A percentile compares a stretch with the other conserved stretches of the same genome.
phyloP scores from a whole-genome alignment of 2,888 invertebrate genomes.

The Apodemia hepburni region DNA sequence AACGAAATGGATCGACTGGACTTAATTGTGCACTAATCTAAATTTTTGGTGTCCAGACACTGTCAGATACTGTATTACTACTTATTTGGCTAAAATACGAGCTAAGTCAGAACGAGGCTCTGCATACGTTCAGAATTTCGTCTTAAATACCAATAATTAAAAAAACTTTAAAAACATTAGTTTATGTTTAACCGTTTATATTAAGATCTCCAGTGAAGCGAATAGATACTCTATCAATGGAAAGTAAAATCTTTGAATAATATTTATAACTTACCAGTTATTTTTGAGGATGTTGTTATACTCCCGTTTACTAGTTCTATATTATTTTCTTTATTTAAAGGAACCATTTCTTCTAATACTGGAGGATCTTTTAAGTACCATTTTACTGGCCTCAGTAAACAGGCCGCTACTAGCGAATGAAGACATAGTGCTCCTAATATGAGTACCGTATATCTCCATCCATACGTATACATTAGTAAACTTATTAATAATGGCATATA shows the following conservation, averaged over 20 bases:
- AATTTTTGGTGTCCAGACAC: too few relatives aligned
- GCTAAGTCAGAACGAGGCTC: too few relatives aligned
- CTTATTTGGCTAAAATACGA: too few relatives aligned
- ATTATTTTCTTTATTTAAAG: slow-evolving; percentile 50
- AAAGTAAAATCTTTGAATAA: neutral
- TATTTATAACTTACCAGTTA: slow-evolving; percentile 42
- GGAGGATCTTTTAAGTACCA: slow-evolving; percentile 79
- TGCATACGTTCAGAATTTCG: too few relatives aligned
- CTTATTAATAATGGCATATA: slow-evolving; percentile 82
- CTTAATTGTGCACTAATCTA: too few relatives aligned
- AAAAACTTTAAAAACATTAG: too few relatives aligned
- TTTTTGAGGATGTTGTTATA: slow-evolving; percentile 45
- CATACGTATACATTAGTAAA: slow-evolving; percentile 74
- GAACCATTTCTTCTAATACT: slow-evolving; percentile 50
- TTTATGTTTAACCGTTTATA: too few relatives aligned
- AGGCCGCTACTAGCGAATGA: slow-evolving; percentile 80
- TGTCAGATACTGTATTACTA: too few relatives aligned
- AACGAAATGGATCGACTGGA: too few relatives aligned
- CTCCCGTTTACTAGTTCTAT: slow-evolving; percentile 54
- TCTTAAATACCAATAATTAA: too few relatives aligned
- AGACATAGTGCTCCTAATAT: slow-evolving; percentile 82
- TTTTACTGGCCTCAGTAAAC: slow-evolving; percentile 83
- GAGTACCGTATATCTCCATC: slow-evolving; percentile 81
- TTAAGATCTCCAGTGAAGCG: too few relatives aligned
- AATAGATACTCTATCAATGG: too few relatives aligned